Evolutionary conservation across 2,797 vertebrate species (phyloP).

Genomic region (Enteromius mattozi): DNA sequence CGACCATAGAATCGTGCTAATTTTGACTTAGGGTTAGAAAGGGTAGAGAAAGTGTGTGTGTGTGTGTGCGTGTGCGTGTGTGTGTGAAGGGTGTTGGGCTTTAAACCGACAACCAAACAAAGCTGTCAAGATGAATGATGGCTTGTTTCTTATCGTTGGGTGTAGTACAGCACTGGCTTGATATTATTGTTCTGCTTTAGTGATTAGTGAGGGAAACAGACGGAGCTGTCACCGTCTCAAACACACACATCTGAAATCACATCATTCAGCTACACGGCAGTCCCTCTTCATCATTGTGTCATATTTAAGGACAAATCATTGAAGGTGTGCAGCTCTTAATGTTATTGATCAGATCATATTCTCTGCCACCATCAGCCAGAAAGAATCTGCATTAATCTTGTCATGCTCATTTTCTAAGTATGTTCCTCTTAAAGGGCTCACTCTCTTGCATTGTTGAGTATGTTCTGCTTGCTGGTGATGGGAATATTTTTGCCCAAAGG

Average conservation of each 20-base stretch:
- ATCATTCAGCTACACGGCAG: background rate
- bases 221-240: no score
- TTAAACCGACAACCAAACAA: conserved; percentile 37
- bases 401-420: background rate
- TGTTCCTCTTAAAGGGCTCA: background rate
- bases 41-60: no score
- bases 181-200: no score
- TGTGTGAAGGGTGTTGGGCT: conserved; percentile 16
- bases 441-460: conserved; percentile 3
- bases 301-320: background rate
- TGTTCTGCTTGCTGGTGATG: conserved; percentile 3
- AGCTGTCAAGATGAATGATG: conserved; percentile 55
- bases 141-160: conserved; percentile 53
- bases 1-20: no score
- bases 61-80: background rate
- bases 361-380: background rate
- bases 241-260: background rate
- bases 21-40: no score
- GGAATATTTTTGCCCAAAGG: conserved; percentile 12
- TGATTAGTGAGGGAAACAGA: no score
- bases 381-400: background rate
- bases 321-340: background rate
- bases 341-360: background rate
- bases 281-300: background rate
- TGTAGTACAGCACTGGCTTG: conserved; percentile 19